Base-by-base conservation (phyloP, 2,888 invertebrate species). In the Meteorus cinctellus region DNA sequence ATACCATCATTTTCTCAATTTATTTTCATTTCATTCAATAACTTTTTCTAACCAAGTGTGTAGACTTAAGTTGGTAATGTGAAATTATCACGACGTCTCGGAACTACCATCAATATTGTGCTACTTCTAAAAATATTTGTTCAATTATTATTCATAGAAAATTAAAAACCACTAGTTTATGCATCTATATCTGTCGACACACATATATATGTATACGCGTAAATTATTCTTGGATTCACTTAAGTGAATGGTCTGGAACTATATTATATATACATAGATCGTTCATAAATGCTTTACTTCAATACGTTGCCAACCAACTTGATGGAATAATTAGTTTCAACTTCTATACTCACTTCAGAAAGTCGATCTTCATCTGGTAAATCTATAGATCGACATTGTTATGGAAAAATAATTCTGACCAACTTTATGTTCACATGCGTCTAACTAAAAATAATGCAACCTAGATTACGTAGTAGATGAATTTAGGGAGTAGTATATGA, bases 381-480 rank as follows among this genome's bases (percentile, higher is more conserved):
- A 41, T 12, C 8, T 41, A 41, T 41, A 12, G 12, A 12, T 8
- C 12, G 41, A 41, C 8, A 41, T 12, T 41, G 41, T 41, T n/a
- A 3, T 48, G 48, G 14, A 48, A 48, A n/a, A 34, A 34, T 34
- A 6, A 16, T 48, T 45, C n/a, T 16, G 6, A 48, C n/a, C 14
- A n/a, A 48, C 62, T 45, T 36, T 62, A 36, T 41, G 34, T 10
- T 31, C n/a, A 36, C 29, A 41, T 51, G 60, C 63, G 48, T 67
- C 77, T 72, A 41, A 12, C 41, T 78, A 72, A 55, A 74, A 48
- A 78, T 79, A 81, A 80, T 71, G 65, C 75, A 79, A 79, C 75
- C 70, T 67, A 72, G n/a, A 55, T 81, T 80, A 78, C 79, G 78
- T 63, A 81, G 79, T 74, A 59, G 72, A 34, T 59, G 78, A 79